These are phyloP conservation scores for Barbus barbus DNA, from an alignment of 2,113 vertebrate genomes.

Conservation along the genomic window DNA sequence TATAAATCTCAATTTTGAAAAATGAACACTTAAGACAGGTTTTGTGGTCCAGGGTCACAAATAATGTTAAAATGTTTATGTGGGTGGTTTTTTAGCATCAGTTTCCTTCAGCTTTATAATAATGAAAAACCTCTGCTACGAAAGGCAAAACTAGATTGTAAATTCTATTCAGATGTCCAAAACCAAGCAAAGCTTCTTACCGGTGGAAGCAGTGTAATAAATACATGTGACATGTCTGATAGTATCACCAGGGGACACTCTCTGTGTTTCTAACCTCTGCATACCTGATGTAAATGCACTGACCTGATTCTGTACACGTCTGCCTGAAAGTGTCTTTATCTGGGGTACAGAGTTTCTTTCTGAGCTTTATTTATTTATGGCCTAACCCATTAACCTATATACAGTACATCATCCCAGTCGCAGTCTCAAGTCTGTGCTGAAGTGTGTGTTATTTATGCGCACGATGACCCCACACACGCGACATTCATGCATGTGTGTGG, in stretches of 20 bases:
- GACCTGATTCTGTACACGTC: not conserved
- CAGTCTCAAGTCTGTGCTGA: not conserved
- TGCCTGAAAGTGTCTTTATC: not conserved
- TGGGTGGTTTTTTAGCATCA: too few relatives aligned
- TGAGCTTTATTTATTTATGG: conserved; percentile 37
- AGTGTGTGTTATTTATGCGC: conserved; percentile 16
- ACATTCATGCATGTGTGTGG: not conserved
- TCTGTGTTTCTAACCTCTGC: not conserved
- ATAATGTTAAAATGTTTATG: too few relatives aligned
- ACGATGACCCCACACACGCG: not conserved
- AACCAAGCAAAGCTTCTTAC: conserved; percentile 13
- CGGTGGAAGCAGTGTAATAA: too few relatives aligned
- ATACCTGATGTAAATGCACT: not conserved
- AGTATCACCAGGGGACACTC: not conserved
- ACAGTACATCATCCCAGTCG: conserved; percentile 1
- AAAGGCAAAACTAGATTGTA: not conserved
- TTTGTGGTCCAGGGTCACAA: too few relatives aligned
- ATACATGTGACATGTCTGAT: not conserved
- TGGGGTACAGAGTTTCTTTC: conserved; percentile 11
- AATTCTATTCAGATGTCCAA: not conserved
- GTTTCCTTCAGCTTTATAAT: not conserved
- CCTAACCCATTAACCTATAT: conserved; percentile 19
- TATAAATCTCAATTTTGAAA: too few relatives aligned
- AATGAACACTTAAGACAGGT: too few relatives aligned
- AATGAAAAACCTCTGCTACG: not conserved